Conservation (phyloP, 2,113 vertebrate genomes). For the mouse (Mus musculus) region GRCm39 chr3:112132001-112132500, state of each 20-base stretch:
- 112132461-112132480: background rate
- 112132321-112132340: background rate
- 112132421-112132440: background rate
- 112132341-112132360: background rate
- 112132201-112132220: background rate
- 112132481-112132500: background rate
- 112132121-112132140: background rate
- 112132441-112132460: background rate
- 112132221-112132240: background rate
- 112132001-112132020: background rate
- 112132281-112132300: background rate
- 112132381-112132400: background rate
- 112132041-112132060: background rate
- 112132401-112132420: background rate
- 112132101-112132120: background rate
- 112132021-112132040: background rate
- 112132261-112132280: background rate
- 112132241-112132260: background rate
- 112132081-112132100: background rate
- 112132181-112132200: background rate
- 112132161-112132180: background rate
- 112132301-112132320: background rate
- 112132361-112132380: background rate
- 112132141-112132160: background rate
- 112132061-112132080: background rate